These are phyloP conservation scores for Siphonodentalium dalli DNA, from an alignment of 2,888 invertebrate genomes.

Conservation along the genomic window DNA sequence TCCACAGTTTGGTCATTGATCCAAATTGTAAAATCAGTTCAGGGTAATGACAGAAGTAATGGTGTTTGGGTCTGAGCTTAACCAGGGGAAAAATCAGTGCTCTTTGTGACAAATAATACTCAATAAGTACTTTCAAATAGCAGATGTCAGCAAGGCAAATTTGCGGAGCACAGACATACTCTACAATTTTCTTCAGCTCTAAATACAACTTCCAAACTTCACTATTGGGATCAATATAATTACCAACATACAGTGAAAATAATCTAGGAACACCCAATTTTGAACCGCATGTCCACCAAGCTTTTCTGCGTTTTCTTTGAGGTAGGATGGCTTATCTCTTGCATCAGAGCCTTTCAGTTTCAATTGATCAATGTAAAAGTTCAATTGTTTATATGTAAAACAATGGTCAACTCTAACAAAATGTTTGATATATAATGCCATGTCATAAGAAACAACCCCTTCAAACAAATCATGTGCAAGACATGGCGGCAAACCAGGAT, in stretches of 20 bases:
- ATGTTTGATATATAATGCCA: conserved; percentile 15
- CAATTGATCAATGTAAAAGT: conserved; percentile 5
- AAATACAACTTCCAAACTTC: conserved; percentile 20
- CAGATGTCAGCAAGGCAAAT: conserved; percentile 9
- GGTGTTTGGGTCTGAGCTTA: conserved; percentile 22
- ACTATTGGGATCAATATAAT: conserved; percentile 7
- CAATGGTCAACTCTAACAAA: conserved; percentile 10
- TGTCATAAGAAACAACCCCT: conserved; percentile 22
- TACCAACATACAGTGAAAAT: conserved; percentile 11
- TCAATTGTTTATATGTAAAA: conserved; percentile 10
- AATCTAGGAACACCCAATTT: conserved; percentile 23
- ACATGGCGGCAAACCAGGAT: conserved; percentile 21
- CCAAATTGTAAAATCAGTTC: conserved; percentile 29
- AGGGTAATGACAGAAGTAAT: conserved; percentile 25
- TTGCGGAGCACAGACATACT: conserved; percentile 13
- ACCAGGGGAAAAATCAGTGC: conserved; percentile 6
- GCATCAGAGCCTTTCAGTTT: conserved; percentile 2
- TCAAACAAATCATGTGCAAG: conserved; percentile 22
- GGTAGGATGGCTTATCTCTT: conserved; percentile 20
- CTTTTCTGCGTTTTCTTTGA: conserved; percentile 4
- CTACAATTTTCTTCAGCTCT: conserved; percentile 14
- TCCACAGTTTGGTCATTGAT: conserved; percentile 27
- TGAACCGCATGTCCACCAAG: conserved; percentile 25
- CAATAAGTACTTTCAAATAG: conserved; percentile 12
- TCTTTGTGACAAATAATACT: conserved; percentile 4